These are phyloP conservation scores for Thaleichthys pacificus DNA, from an alignment of 2,797 vertebrate genomes.

Conservation along the genomic window DNA sequence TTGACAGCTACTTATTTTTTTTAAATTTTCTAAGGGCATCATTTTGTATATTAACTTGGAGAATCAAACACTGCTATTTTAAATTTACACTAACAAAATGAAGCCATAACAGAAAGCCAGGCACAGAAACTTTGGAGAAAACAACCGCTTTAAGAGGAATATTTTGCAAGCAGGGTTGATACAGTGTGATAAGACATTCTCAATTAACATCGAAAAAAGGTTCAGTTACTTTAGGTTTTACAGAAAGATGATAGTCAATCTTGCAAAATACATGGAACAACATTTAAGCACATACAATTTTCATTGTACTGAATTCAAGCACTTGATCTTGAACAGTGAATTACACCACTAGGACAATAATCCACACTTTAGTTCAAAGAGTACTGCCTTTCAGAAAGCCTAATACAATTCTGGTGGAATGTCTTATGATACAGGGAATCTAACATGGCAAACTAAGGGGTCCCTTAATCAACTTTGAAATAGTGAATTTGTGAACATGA, in stretches of 20 bases:
- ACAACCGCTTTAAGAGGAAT: constrained; percentile 72
- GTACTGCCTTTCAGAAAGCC: constrained; percentile 62
- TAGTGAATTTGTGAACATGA: constrained; percentile 69
- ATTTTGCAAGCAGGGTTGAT: constrained; percentile 76
- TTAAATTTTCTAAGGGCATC: neutral
- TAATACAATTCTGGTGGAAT: constrained; percentile 67
- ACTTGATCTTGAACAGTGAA: constrained; percentile 74
- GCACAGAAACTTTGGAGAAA: constrained; percentile 74
- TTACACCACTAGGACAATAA: constrained; percentile 70
- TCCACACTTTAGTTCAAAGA: constrained; percentile 64
- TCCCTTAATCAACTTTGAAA: constrained; percentile 60
- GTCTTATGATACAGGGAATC: constrained; percentile 64
- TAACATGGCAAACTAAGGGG: constrained; percentile 67
- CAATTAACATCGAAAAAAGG: constrained; percentile 77
- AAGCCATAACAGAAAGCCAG: constrained; percentile 69
- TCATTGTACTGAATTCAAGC: constrained; percentile 73
- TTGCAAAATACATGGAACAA: constrained; percentile 76
- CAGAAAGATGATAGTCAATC: constrained; percentile 77
- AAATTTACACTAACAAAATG: constrained; percentile 34
- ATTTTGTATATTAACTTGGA: neutral
- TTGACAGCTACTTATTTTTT: neutral
- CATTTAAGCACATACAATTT: constrained; percentile 74
- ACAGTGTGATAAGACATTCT: constrained; percentile 76
- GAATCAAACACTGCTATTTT: constrained; percentile 14
- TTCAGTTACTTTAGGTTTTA: constrained; percentile 69